These are phyloP conservation scores for Carapus acus DNA, from an alignment of 2,797 vertebrate genomes.

Conservation along the genomic window DNA sequence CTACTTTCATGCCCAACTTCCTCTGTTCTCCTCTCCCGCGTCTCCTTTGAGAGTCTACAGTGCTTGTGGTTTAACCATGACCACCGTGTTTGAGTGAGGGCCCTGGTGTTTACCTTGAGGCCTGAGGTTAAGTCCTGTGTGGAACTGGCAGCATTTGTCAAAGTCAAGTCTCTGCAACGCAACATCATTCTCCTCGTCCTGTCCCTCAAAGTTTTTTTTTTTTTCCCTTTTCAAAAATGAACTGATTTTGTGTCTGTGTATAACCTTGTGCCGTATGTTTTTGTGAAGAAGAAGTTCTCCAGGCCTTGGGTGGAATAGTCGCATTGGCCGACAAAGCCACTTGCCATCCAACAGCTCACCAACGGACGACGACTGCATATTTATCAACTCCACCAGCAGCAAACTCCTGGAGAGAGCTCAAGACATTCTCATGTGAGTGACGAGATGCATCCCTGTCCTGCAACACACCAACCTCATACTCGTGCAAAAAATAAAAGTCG, in stretches of 20 bases:
- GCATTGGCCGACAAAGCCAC: conserved; percentile 72
- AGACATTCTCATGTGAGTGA: conserved; percentile 95
- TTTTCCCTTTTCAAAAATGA: neutral
- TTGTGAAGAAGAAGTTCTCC: conserved; percentile 51
- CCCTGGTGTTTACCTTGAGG: conserved; percentile 54
- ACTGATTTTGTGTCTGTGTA: neutral
- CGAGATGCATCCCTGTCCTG: neutral
- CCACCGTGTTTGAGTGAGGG: conserved; percentile 42
- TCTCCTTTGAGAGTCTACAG: conserved; percentile 9
- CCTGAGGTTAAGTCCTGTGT: conserved; percentile 35
- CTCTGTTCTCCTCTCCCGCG: conserved; percentile 7
- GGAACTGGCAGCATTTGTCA: conserved; percentile 16
- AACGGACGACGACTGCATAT: conserved; percentile 89
- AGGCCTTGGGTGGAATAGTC: conserved; percentile 77
- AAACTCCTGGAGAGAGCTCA: conserved; percentile 94
- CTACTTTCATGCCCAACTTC: neutral
- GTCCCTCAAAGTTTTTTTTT: conserved; percentile 24
- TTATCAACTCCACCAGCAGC: conserved; percentile 85
- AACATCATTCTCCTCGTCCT: conserved; percentile 18
- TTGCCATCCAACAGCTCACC: conserved; percentile 66
- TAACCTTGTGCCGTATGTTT: conserved; percentile 5
- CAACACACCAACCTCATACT: neutral
- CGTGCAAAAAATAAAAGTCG: no score
- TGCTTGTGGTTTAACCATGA: conserved; percentile 34
- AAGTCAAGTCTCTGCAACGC: neutral